Evolutionary conservation across 2,888 invertebrate species (phyloP), one percentile per base, ranked within the genome.

Genomic region (Watsonalla binaria): DNA sequence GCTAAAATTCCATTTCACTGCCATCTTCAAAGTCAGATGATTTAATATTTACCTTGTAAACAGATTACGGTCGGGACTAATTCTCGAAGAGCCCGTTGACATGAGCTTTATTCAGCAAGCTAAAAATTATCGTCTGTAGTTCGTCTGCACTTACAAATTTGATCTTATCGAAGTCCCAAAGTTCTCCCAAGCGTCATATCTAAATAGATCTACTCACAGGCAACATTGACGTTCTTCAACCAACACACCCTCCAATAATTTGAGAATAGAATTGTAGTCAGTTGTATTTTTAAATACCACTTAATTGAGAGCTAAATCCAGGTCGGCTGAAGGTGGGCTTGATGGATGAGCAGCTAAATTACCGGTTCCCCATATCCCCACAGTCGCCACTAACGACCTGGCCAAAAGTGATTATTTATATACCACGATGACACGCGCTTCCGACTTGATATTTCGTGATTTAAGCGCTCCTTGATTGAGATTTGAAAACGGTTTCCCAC

Each of bases 331-430:
- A 80, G 82, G 78, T 80, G 78, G 76, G 76, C 78, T 76, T 81
- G 82, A 88, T 84, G 82, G 86, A 87, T 84, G 88, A 81, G 77
- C 77, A 74, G 70, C 82, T 80, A 85, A 86, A 85, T 85, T 84
- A 83, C 80, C 74, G 70, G 73, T 56, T 59, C 65, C 63, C 66
- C 63, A 57, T 63, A 59, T 11, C 58, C 53, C 61, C 60, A 56
- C 58, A 70, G 57, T 61, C 59, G 63, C 64, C 68, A 68, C 80
- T 86, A 86, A 86, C 84, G 85, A 85, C 78, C 73, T 74, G 78
- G 80, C 75, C 76, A 77, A 79, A 81, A 82, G 82, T 72, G 78
- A 85, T 84, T 85, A 88, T 87, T 87, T 86, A 87, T 84, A 80
- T 57, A 66, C 62, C 54, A 74, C 67, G 88, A 79, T 81, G 89